Base-by-base conservation (phyloP, 1,140 invertebrate species). In the Oppia nitens region DNA sequence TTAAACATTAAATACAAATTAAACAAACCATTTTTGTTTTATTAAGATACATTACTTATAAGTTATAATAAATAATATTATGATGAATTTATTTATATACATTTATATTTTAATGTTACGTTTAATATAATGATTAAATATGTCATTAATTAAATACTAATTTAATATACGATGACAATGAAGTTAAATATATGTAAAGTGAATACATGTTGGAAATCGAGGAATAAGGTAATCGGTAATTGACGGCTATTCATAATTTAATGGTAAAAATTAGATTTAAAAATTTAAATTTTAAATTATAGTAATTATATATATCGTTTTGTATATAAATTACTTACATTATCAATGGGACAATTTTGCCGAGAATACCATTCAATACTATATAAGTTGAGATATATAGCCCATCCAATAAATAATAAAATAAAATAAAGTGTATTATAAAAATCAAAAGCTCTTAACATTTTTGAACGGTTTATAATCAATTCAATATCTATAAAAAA, bases 381-480 rank as follows among this genome's bases (percentile, higher is more conserved):
- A 67, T 93, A 94, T 0, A 87, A 67, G 64, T 81, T 82, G 64
- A 85, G 77, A 4, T 87, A 66, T 6, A 86, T 63, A 17, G 86
- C 85, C 62, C 79, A 83, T 27, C 88, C 89, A 2, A 81, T 68
- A 47, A 83, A 80, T n/a, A 92, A 71, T 0, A 75, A 71, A 11
- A 84, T 75, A 86, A 87, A 91, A 63, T 94, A 76, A 53, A 89
- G 77, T 1, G 90, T 73, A 68, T 93, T 93, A 12, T 82, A 78
- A 55, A 67, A 54, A n/a, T 73, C 32, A 40, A 9, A 40, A 40
- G 32, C 62, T 12, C 67, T 69, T 12, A 60, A 58, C 12, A 77
- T 77, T 57, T 70, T 71, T 17, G n/a, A 23, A 32, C 56, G 17
- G 60, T 72, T 70, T 17, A 69, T 70, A 47, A 77, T 63, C 63